Evolutionary conservation across 2,888 invertebrate genomes (phyloP).

Genomic region (Idaea dimidiata): DNA sequence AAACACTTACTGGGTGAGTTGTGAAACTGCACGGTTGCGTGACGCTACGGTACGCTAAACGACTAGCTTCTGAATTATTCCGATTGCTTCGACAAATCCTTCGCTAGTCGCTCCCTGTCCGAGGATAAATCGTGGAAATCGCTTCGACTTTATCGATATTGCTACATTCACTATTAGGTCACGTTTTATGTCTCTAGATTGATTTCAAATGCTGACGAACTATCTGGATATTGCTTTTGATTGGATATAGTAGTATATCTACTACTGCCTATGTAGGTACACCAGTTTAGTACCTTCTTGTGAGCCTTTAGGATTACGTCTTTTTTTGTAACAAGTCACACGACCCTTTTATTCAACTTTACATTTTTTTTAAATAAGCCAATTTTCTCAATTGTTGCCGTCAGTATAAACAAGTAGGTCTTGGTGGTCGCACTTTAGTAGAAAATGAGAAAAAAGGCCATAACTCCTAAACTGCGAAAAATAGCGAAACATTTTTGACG

Average conservation of each 20-base stretch:
- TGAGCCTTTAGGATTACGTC: too few relatives aligned
- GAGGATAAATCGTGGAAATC: slow-evolving; percentile 20
- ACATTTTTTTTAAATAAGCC: too few relatives aligned
- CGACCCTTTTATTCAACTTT: too few relatives aligned
- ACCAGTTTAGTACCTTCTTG: too few relatives aligned
- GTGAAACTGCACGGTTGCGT: slow-evolving; percentile 54
- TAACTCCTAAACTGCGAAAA: too few relatives aligned
- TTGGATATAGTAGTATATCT: not conserved
- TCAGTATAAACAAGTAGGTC: too few relatives aligned
- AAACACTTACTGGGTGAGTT: slow-evolving; percentile 22
- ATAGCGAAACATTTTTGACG: too few relatives aligned
- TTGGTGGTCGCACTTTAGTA: too few relatives aligned
- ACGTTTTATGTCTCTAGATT: not conserved
- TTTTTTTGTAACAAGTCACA: too few relatives aligned
- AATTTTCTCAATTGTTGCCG: too few relatives aligned
- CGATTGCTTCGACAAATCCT: slow-evolving; percentile 16
- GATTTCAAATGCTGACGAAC: not conserved
- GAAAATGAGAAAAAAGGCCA: too few relatives aligned
- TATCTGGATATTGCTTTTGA: not conserved
- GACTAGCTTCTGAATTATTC: slow-evolving; percentile 14
- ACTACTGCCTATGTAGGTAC: too few relatives aligned
- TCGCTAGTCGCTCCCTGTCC: not conserved
- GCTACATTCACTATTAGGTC: not conserved
- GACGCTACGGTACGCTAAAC: slow-evolving; percentile 29
- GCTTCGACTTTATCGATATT: slow-evolving; percentile 17